Evolutionary conservation across 2,888 invertebrate genomes (phyloP).

Genomic region (Pristionchus fissidentatus): DNA sequence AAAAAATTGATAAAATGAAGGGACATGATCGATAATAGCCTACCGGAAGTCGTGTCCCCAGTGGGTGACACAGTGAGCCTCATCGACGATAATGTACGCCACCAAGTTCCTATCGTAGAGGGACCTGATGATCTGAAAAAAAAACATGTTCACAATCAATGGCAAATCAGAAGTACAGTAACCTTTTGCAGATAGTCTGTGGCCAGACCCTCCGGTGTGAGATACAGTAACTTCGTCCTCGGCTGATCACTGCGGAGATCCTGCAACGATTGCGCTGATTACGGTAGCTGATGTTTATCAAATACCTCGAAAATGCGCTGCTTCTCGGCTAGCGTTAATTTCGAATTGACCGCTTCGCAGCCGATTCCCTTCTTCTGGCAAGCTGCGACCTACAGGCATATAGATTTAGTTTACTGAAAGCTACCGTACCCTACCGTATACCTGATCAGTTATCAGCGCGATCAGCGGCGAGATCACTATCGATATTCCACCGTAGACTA

Average conservation of each 20-base stretch:
- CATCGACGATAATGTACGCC: constrained; percentile 93
- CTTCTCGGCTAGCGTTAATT: constrained; percentile 86
- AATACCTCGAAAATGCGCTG: constrained; percentile 82
- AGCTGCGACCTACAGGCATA: constrained; percentile 85
- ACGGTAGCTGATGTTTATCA: constrained; percentile 6
- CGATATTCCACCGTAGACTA: constrained; percentile 86
- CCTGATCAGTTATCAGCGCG: constrained; percentile 89
- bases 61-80: constrained; percentile 96
- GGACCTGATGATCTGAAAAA: constrained; percentile 70
- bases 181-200: constrained; percentile 79
- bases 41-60: constrained; percentile 95
- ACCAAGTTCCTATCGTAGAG: constrained; percentile 86
- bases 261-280: constrained; percentile 49
- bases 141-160: constrained; percentile 22
- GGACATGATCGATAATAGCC: neutral
- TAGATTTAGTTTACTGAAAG: neutral
- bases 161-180: neutral
- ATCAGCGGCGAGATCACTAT: constrained; percentile 95
- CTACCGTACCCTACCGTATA: neutral
- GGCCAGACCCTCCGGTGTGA: constrained; percentile 96
- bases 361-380: constrained; percentile 85
- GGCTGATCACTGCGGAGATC: constrained; percentile 78
- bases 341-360: constrained; percentile 93
- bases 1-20: constrained; percentile 47
- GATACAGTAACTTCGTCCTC: constrained; percentile 88